Conservation (phyloP, 1,140 invertebrate genomes). For the Homalodisca vitripennis region DNA sequence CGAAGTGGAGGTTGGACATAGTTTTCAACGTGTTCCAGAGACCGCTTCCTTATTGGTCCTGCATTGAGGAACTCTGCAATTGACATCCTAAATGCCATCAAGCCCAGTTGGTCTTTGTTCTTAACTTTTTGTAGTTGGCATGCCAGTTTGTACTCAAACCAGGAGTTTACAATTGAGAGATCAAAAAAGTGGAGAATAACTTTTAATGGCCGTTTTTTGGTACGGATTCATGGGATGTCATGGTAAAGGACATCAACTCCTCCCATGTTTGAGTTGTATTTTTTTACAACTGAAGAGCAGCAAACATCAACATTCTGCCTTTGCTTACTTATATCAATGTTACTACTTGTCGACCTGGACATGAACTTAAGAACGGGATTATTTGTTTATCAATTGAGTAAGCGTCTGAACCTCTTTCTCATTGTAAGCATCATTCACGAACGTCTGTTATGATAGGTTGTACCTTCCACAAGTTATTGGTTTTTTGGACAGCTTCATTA, state of each 20-base stretch:
- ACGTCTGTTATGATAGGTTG: conserved; percentile 26
- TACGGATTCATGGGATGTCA: conserved; percentile 40
- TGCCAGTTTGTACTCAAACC: not conserved
- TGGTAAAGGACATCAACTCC: conserved; percentile 45
- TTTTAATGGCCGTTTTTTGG: conserved; percentile 44
- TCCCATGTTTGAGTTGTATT: conserved; percentile 40
- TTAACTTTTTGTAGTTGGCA: not conserved
- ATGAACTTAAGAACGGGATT: conserved; percentile 40
- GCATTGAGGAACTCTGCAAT: not conserved
- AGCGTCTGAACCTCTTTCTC: not conserved
- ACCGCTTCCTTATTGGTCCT: conserved; percentile 1
- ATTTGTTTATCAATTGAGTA: conserved; percentile 42
- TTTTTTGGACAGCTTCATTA: conserved; percentile 9
- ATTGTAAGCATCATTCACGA: not conserved
- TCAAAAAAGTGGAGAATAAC: conserved; percentile 39
- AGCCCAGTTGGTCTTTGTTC: not conserved
- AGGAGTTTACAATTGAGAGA: conserved; percentile 3
- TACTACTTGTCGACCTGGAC: conserved; percentile 36
- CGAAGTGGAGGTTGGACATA: not conserved
- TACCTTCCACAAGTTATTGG: conserved; percentile 25
- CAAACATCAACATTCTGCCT: not conserved
- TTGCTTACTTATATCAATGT: conserved; percentile 9
- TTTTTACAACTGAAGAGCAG: not conserved
- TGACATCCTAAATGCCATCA: not conserved
- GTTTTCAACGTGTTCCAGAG: not conserved